Percentiles rank a stretch among this genome's conserved stretches.
These are phyloP conservation scores for Halcyon chelicuti DNA, from an alignment of 2,797 vertebrate species.

Conservation along the genomic window DNA sequence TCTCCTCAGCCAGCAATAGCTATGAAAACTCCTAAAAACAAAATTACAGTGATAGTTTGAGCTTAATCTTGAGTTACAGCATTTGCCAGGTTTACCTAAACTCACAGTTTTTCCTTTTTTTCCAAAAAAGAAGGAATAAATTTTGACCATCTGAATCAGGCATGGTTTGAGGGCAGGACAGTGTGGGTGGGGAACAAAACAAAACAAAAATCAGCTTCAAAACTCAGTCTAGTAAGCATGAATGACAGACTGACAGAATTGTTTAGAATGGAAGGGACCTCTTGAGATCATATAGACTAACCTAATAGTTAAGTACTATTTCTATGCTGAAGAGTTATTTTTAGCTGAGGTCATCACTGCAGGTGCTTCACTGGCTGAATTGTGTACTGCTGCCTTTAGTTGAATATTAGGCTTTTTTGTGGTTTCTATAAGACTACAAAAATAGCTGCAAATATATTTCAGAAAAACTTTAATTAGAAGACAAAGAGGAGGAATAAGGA, in stretches of 20 bases:
- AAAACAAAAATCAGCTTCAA: background rate
- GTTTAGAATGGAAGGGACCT: background rate
- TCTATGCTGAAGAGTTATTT: background rate
- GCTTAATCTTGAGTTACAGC: background rate
- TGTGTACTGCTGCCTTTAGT: background rate
- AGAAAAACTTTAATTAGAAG: background rate
- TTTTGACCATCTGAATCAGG: background rate
- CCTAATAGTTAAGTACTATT: background rate
- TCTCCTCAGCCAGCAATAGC: background rate
- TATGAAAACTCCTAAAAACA: background rate
- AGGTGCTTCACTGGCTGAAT: background rate
- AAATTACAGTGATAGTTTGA: background rate
- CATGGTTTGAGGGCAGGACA: accelerated
- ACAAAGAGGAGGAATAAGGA: background rate
- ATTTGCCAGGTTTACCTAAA: background rate
- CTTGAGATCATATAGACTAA: background rate
- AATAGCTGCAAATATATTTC: background rate
- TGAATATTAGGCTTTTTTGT: background rate
- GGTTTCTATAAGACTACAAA: background rate
- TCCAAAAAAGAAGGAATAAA: background rate
- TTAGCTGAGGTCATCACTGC: background rate
- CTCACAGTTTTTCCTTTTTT: background rate
- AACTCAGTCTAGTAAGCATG: background rate
- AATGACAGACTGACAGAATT: background rate
- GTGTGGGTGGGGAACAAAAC: background rate